These are phyloP conservation scores for Lordiphosa collinella DNA, from an alignment of 1,140 invertebrate genomes.

Conservation along the genomic window DNA sequence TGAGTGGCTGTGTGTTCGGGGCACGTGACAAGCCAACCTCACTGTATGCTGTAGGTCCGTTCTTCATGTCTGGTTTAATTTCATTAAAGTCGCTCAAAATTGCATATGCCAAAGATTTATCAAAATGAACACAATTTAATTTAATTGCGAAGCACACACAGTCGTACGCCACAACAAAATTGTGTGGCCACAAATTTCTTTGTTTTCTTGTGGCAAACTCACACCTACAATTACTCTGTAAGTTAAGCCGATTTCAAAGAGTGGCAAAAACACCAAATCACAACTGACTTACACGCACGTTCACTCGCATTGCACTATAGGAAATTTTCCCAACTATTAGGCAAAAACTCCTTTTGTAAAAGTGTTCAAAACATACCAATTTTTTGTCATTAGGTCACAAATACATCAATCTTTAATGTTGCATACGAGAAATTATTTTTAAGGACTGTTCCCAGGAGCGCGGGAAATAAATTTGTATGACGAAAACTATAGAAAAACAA, in stretches of 20 bases:
- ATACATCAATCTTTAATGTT: too few relatives aligned
- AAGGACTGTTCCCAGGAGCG: too few relatives aligned
- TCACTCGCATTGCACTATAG: too few relatives aligned
- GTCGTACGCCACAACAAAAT: not conserved
- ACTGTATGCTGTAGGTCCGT: conserved; percentile 24
- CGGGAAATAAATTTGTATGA: too few relatives aligned
- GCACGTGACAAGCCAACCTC: conserved; percentile 39
- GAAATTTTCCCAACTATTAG: too few relatives aligned
- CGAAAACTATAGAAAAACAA: too few relatives aligned
- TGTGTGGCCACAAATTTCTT: conserved; percentile 46
- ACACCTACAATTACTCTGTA: conserved; percentile 1
- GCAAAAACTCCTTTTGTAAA: too few relatives aligned
- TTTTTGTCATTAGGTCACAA: too few relatives aligned
- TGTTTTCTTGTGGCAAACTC: conserved; percentile 22
- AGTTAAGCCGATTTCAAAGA: conserved; percentile 51
- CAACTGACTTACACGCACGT: too few relatives aligned
- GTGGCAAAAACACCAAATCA: too few relatives aligned
- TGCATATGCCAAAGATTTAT: conserved; percentile 15
- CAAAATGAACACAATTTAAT: conserved; percentile 25
- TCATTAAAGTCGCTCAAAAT: conserved; percentile 42
- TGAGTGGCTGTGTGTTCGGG: conserved; percentile 18
- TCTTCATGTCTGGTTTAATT: conserved; percentile 63
- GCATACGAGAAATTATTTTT: too few relatives aligned
- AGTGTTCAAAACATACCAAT: too few relatives aligned
- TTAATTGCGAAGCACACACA: conserved; percentile 43